Evolutionary conservation across 2,797 vertebrate species (phyloP).

Genomic region (Craterocephalus amniculus): DNA sequence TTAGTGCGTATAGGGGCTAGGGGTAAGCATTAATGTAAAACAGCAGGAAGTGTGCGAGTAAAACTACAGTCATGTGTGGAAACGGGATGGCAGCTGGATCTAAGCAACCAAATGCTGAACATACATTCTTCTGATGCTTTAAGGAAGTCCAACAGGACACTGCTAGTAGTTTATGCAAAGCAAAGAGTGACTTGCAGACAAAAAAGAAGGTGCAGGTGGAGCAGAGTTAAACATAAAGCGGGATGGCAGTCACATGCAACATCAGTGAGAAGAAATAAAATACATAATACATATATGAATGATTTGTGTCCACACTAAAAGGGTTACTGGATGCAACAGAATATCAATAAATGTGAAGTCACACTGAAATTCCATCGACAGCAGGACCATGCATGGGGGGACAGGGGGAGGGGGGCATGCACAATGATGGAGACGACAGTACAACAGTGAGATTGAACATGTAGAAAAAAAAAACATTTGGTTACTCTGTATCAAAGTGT

Average conservation of each 20-base stretch:
- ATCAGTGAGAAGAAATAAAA: conserved; percentile 14
- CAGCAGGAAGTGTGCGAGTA: conserved; percentile 22
- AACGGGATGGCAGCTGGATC: conserved; percentile 23
- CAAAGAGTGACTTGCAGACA: conserved; percentile 11
- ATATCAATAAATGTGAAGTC: conserved; percentile 53
- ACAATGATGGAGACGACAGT: conserved; percentile 20
- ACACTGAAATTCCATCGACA: conserved; percentile 45
- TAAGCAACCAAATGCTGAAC: conserved; percentile 42
- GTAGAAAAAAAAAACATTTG: conserved; percentile 29
- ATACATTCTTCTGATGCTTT: conserved; percentile 22
- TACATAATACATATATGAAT: background rate
- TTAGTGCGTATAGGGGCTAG: conserved; percentile 34
- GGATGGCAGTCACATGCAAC: conserved; percentile 36
- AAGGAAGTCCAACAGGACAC: conserved; percentile 25
- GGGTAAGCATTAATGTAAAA: conserved; percentile 31
- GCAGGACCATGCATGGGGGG: conserved; percentile 35
- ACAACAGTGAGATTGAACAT: conserved; percentile 47
- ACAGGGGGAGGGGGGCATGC: conserved; percentile 36
- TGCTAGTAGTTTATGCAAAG: conserved; percentile 16
- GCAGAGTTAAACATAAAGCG: conserved; percentile 15
- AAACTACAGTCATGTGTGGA: conserved; percentile 35
- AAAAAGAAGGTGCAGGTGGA: conserved; percentile 32
- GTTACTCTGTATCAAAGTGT: conserved; percentile 19
- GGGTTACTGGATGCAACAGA: conserved; percentile 27
- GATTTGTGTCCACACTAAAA: conserved; percentile 21